phyloP scores from a whole-genome alignment of 2,797 vertebrate species.

The Pogoniulus pusillus region DNA sequence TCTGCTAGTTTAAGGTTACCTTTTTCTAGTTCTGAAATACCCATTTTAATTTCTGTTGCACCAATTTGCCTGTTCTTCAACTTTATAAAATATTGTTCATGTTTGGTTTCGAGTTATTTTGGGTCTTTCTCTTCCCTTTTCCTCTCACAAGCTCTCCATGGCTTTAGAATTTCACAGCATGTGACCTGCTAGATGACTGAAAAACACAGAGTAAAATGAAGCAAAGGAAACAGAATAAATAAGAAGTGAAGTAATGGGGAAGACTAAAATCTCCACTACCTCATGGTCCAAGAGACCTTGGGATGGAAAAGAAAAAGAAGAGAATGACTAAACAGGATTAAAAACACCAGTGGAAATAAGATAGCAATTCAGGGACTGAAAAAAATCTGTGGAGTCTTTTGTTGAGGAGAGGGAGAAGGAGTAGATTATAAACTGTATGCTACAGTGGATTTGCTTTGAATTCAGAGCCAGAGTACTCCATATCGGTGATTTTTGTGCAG shows the following conservation, averaged over 20 bases:
- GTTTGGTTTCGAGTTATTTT: not conserved
- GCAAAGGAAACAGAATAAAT: not conserved
- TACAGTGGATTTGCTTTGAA: not conserved
- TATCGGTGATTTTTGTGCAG: conserved; percentile 14
- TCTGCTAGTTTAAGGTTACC: not conserved
- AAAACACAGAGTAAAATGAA: not conserved
- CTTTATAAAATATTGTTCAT: not conserved
- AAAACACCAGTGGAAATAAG: not conserved
- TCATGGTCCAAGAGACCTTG: not conserved
- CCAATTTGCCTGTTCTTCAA: not conserved
- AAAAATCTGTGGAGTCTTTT: not conserved
- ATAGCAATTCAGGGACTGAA: not conserved
- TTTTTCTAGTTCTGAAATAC: not conserved
- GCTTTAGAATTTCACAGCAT: not conserved
- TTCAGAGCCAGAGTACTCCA: not conserved
- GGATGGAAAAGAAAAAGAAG: not conserved
- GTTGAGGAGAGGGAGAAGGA: not conserved
- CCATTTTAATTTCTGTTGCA: not conserved
- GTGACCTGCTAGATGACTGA: not conserved
- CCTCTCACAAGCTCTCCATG: not conserved
- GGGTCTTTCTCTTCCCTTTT: not conserved
- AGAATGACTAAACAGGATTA: not conserved
- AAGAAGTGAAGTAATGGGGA: not conserved
- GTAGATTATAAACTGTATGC: not conserved
- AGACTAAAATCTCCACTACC: not conserved